Evolutionary conservation across 2,113 vertebrate genomes (phyloP).

Genomic region (Bolborhynchus lineola): DNA sequence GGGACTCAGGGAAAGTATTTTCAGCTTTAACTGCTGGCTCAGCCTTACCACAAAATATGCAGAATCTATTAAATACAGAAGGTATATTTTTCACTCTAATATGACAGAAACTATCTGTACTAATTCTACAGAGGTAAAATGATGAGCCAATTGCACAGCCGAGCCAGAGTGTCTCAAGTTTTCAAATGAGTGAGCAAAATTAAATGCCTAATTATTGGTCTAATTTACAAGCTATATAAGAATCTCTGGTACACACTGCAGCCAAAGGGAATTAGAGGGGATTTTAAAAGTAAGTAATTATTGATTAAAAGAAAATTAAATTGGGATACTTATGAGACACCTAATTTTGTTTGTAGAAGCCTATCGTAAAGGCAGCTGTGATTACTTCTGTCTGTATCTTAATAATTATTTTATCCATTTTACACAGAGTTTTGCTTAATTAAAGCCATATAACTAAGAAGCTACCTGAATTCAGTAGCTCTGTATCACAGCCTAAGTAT

Average conservation of each 20-base stretch:
- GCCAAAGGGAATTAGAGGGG: constrained; percentile 11
- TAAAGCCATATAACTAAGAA: constrained; percentile 3
- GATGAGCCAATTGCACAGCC: neutral
- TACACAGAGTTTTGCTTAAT: neutral
- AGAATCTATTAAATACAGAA: constrained; percentile 4
- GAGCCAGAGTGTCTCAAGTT: neutral
- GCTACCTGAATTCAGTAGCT: neutral
- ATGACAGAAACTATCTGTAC: neutral
- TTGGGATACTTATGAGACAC: neutral
- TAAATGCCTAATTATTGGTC: neutral
- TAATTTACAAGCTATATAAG: neutral
- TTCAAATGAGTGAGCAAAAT: neutral
- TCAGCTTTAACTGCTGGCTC: constrained; percentile 36
- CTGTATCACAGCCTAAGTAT: neutral
- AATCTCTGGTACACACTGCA: constrained; percentile 2
- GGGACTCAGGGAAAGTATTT: constrained; percentile 37
- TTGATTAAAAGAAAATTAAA: constrained; percentile 24
- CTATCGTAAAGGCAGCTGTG: neutral
- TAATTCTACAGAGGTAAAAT: neutral
- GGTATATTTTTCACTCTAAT: constrained; percentile 15
- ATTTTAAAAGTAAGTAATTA: constrained; percentile 1
- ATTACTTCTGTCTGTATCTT: constrained; percentile 19
- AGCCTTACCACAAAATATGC: constrained; percentile 32
- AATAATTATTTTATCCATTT: constrained; percentile 4
- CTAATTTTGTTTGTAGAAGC: constrained; percentile 14